Conservation (phyloP, 2,888 invertebrate species). For the Lochmaea crataegi region DNA sequence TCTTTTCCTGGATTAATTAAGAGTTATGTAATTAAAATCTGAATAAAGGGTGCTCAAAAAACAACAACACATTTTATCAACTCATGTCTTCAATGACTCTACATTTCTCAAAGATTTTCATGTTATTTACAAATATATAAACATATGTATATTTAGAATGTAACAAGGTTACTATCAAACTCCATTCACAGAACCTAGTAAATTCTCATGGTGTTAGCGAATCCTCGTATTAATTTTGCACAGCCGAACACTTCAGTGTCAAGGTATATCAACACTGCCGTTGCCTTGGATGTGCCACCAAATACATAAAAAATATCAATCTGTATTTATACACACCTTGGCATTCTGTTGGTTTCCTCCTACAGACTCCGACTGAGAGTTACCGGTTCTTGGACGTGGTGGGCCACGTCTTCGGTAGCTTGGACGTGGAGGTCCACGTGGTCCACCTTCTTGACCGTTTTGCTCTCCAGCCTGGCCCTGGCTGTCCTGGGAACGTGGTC, state of each 20-base stretch:
- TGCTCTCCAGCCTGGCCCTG: constrained; percentile 65
- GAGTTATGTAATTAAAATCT: too few species aligned
- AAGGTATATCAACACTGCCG: constrained; percentile 31
- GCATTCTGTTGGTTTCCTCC: constrained; percentile 23
- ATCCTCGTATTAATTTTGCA: constrained; percentile 51
- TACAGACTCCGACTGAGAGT: constrained; percentile 64
- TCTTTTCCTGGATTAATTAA: too few species aligned
- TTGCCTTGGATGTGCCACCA: constrained; percentile 37
- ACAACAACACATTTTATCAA: too few species aligned
- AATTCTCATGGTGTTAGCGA: constrained; percentile 43
- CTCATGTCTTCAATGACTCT: neutral
- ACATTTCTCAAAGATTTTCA: neutral
- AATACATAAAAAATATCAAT: too few species aligned
- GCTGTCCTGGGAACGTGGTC: constrained; percentile 69
- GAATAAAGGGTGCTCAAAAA: too few species aligned
- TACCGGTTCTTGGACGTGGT: constrained; percentile 61
- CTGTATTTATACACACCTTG: constrained; percentile 26
- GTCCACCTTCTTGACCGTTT: constrained; percentile 57
- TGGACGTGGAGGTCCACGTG: constrained; percentile 63
- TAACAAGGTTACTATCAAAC: constrained; percentile 40
- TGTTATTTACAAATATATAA: neutral
- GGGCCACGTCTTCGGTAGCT: constrained; percentile 66
- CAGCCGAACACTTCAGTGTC: constrained; percentile 34
- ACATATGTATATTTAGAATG: constrained; percentile 10
- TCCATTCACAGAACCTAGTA: constrained; percentile 36